phyloP scores from a whole-genome alignment of 1,140 invertebrate species.

The Drosophila bifasciata region DNA sequence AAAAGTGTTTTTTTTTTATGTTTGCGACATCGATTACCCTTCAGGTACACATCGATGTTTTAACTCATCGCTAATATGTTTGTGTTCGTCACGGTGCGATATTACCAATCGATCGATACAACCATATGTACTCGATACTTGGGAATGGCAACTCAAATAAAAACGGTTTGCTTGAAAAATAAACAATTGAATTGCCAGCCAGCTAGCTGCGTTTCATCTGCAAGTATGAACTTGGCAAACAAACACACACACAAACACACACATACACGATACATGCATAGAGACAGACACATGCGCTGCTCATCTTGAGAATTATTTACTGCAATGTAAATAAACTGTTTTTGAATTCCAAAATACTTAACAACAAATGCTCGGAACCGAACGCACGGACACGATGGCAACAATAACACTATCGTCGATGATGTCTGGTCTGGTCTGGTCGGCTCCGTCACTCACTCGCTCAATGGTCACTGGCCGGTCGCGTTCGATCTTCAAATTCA shows the following conservation, averaged over 20 bases:
- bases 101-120: too few species aligned
- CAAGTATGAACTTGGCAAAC: conserved; percentile 26
- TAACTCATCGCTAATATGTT: too few species aligned
- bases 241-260: neutral
- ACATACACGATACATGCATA: neutral
- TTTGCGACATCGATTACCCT: too few species aligned
- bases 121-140: too few species aligned
- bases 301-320: conserved; percentile 34
- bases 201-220: conserved; percentile 13
- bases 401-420: conserved; percentile 24
- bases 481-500: conserved; percentile 24
- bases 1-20: too few species aligned
- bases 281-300: too few species aligned
- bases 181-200: neutral
- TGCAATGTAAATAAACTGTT: conserved; percentile 53
- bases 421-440: too few species aligned
- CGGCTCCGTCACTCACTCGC: conserved; percentile 43
- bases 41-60: too few species aligned
- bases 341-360: conserved; percentile 51
- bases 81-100: too few species aligned
- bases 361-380: conserved; percentile 54
- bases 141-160: too few species aligned
- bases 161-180: too few species aligned
- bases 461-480: conserved; percentile 43
- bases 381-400: conserved; percentile 19